These are phyloP conservation scores for Microplitis manilae DNA, from an alignment of 2,888 invertebrate species.

Conservation along the genomic window DNA sequence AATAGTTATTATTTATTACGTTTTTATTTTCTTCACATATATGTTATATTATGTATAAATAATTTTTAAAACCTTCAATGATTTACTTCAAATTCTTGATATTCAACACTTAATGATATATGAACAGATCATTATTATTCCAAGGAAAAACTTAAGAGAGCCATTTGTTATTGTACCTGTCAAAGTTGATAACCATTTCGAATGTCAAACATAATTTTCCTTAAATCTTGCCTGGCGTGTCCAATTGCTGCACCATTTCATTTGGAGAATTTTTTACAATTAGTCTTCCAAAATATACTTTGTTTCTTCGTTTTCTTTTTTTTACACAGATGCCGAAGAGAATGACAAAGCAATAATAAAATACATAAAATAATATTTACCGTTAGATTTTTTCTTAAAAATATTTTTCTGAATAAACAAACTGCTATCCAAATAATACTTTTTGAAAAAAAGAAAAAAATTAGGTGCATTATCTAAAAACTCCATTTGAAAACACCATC, in stretches of 20 bases:
- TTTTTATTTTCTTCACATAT: not conserved
- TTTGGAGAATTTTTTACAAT: slow-evolving; percentile 10
- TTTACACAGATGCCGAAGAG: not conserved
- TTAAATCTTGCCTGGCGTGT: slow-evolving; percentile 40
- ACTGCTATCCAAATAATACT: not conserved
- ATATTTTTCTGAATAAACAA: not conserved
- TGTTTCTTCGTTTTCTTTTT: slow-evolving; percentile 10
- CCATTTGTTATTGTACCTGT: slow-evolving; percentile 51
- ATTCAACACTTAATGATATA: slow-evolving; percentile 13
- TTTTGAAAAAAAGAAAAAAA: not conserved
- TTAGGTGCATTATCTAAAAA: not conserved
- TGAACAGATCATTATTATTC: slow-evolving; percentile 48
- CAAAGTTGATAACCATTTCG: slow-evolving; percentile 47
- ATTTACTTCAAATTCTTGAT: too few relatives aligned
- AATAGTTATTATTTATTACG: not conserved
- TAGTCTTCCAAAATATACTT: slow-evolving; percentile 29
- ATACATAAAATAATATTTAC: slow-evolving; percentile 4
- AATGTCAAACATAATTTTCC: slow-evolving; percentile 47
- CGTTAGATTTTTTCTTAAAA: not conserved
- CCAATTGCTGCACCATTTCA: slow-evolving; percentile 7
- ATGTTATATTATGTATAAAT: not conserved
- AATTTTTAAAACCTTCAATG: slow-evolving; percentile 5
- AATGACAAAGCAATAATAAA: not conserved
- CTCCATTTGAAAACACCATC: too few relatives aligned
- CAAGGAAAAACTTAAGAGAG: slow-evolving; percentile 40